Conservation (phyloP, 2,888 invertebrate genomes). For the Cremastobaeus sp. region DNA sequence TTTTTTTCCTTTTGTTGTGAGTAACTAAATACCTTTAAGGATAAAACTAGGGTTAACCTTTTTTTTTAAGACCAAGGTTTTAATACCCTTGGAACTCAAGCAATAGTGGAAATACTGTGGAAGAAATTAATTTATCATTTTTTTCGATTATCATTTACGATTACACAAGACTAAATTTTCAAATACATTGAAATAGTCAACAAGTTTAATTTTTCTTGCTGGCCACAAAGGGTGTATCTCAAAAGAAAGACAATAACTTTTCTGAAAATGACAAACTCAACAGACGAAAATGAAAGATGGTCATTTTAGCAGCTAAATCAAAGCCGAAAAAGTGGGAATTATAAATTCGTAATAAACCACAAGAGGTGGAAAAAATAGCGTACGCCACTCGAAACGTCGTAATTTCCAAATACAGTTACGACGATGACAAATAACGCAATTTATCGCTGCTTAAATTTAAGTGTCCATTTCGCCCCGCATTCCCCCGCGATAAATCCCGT, state of each 20-base stretch:
- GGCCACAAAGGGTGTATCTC: not conserved
- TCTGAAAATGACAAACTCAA: constrained; percentile 28
- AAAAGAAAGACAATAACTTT: constrained; percentile 21
- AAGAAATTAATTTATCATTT: no score
- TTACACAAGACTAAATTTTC: no score
- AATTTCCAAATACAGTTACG: constrained; percentile 46
- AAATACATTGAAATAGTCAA: no score
- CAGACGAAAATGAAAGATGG: constrained; percentile 27
- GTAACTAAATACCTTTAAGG: no score
- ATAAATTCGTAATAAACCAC: constrained; percentile 27
- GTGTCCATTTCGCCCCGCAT: constrained; percentile 18
- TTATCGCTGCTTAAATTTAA: constrained; percentile 56
- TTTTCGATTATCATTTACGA: no score
- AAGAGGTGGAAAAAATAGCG: constrained; percentile 9
- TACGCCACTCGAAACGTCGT: constrained; percentile 31
- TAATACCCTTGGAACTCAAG: no score
- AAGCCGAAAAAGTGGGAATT: constrained; percentile 14
- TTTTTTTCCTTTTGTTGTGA: no score
- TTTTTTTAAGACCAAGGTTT: no score
- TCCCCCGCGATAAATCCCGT: constrained; percentile 42
- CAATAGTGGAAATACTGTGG: no score
- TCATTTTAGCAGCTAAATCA: constrained; percentile 22
- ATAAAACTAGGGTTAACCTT: no score
- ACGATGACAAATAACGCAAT: constrained; percentile 51
- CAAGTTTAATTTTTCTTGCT: constrained; percentile 32